A percentile compares a stretch with the other conserved stretches of the same genome.
These are phyloP conservation scores for Herpetotheres cachinnans DNA, from an alignment of 2,113 vertebrate genomes.

Conservation along the genomic window DNA sequence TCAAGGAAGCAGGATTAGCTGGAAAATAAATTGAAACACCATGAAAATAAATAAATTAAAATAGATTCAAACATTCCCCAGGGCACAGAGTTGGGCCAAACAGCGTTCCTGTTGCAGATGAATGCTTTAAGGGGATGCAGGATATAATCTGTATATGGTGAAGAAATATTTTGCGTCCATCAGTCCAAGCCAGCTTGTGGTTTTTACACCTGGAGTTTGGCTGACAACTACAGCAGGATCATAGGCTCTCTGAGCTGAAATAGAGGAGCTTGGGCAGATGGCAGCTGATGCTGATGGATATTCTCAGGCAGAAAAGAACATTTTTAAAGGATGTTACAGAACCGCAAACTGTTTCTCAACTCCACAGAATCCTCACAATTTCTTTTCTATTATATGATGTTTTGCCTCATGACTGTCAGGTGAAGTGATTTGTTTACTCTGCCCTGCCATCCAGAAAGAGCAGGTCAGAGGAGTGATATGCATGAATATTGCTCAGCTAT, in stretches of 20 bases:
- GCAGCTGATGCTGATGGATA: not conserved
- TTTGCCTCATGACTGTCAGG: not conserved
- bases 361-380: not conserved
- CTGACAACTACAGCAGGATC: not conserved
- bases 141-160: not conserved
- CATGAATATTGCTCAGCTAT: not conserved
- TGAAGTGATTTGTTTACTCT: not conserved
- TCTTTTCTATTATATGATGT: not conserved
- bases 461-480: not conserved
- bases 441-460: not conserved
- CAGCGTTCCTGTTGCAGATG: not conserved
- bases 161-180: not conserved
- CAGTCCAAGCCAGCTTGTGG: not conserved
- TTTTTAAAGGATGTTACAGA: not conserved
- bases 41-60: not conserved
- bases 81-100: not conserved
- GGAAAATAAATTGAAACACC: not conserved
- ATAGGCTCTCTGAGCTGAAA: not conserved
- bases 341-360: not conserved
- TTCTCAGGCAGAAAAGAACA: not conserved
- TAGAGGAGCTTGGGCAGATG: not conserved
- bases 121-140: not conserved
- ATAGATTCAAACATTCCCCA: not conserved
- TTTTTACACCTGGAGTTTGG: conserved; percentile 54
- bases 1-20: not conserved